Conservation (phyloP, 1,140 invertebrate genomes). For the Ctenoplectra terminalis region DNA sequence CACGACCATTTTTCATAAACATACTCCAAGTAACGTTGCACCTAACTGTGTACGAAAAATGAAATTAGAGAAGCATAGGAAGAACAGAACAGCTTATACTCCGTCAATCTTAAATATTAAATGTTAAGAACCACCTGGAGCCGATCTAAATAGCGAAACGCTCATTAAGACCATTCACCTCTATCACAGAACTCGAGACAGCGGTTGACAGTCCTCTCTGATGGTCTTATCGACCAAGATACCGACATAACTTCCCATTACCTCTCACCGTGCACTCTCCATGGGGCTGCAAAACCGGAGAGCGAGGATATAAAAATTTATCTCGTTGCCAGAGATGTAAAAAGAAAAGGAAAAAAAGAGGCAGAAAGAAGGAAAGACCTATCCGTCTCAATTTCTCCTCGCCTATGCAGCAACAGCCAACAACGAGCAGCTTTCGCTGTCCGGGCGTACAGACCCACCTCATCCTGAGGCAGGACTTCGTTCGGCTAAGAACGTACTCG, state of each 20-base stretch:
- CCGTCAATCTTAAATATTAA: too few species aligned
- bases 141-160: background rate
- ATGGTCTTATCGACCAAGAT: background rate
- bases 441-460: too few species aligned
- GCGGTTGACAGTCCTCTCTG: background rate
- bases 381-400: constrained; percentile 25
- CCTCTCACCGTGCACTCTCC: too few species aligned
- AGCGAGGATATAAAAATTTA: constrained; percentile 19
- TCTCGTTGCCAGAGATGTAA: background rate
- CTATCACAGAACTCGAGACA: background rate
- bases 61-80: too few species aligned
- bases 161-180: background rate
- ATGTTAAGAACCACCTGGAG: background rate
- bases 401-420: background rate
- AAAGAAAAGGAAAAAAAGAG: background rate
- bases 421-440: background rate
- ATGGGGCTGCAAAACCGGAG: background rate
- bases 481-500: constrained; percentile 40
- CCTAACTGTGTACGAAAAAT: too few species aligned
- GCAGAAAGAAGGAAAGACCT: background rate
- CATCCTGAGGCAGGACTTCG: background rate
- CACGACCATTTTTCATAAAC: too few species aligned
- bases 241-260: constrained; percentile 22
- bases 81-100: too few species aligned
- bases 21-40: too few species aligned